phyloP scores from a whole-genome alignment of 2,888 invertebrate species.

The Cynaeus angustus region DNA sequence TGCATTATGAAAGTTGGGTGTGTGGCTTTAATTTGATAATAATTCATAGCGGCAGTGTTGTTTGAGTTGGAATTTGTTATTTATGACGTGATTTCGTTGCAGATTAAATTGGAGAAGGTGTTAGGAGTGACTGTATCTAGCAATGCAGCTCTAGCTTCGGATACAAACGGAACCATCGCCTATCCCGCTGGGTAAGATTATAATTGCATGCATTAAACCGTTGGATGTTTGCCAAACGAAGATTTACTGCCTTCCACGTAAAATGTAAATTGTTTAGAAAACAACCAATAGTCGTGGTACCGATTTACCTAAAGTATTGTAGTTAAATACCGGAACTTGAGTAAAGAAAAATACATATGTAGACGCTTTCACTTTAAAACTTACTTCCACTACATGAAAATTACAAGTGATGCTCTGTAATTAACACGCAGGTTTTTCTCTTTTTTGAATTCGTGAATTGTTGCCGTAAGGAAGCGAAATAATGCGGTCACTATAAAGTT shows the following conservation, averaged over 20 bases:
- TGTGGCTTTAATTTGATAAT: constrained; percentile 25
- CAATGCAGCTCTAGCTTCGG: constrained; percentile 93
- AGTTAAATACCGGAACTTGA: too few relatives aligned
- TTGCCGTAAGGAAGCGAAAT: neutral
- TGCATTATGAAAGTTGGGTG: constrained; percentile 30
- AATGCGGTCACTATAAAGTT: neutral
- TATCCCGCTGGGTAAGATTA: constrained; percentile 96
- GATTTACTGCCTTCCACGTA: too few relatives aligned
- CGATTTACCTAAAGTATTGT: too few relatives aligned
- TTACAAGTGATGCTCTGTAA: neutral
- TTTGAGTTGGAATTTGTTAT: constrained; percentile 13
- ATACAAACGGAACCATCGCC: constrained; percentile 90
- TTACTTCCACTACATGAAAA: neutral
- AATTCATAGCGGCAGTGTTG: constrained; percentile 3
- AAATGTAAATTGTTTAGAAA: too few relatives aligned
- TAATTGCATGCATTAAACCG: neutral
- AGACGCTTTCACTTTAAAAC: constrained; percentile 1
- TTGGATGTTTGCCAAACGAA: too few relatives aligned
- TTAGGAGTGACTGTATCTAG: constrained; percentile 95
- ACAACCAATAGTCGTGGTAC: neutral
- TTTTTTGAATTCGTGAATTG: neutral
- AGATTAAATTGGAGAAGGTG: constrained; percentile 97
- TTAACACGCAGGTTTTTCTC: neutral
- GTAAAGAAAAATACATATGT: neutral
- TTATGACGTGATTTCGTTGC: constrained; percentile 69